Conservation (phyloP, 2,113 vertebrate genomes). For the Elgaria multicarinata region DNA sequence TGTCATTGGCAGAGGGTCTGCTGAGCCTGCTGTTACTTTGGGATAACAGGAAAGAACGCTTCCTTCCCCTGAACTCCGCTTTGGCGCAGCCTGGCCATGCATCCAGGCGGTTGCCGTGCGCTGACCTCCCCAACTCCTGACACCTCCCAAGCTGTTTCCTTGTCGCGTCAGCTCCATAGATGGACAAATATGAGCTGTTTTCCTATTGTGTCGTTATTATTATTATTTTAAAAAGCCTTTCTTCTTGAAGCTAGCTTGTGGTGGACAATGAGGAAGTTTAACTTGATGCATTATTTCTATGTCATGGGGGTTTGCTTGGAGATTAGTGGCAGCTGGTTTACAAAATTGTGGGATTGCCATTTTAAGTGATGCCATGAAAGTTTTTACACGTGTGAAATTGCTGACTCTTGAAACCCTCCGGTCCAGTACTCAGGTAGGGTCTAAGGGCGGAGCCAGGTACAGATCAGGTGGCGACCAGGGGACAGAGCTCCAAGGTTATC, state of each 20-base stretch:
- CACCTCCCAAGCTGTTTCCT: conserved; percentile 22
- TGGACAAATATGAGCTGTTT: neutral
- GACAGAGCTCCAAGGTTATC: neutral
- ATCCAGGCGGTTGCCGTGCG: conserved; percentile 30
- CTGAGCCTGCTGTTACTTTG: conserved; percentile 12
- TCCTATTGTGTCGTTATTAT: neutral
- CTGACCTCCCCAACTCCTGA: conserved; percentile 17
- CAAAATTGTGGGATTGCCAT: too few species aligned
- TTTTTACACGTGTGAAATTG: neutral
- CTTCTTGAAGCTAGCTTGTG: neutral
- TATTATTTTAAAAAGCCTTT: neutral
- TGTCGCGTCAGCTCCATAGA: neutral
- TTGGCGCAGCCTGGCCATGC: conserved; percentile 13
- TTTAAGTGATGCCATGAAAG: too few species aligned
- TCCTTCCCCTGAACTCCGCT: conserved; percentile 47
- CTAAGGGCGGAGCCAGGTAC: neutral
- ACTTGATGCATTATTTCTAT: neutral
- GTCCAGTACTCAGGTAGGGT: neutral
- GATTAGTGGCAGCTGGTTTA: too few species aligned
- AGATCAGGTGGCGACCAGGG: neutral
- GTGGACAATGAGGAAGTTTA: neutral
- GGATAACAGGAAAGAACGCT: conserved; percentile 65
- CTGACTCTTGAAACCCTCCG: neutral
- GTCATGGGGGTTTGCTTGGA: too few species aligned
- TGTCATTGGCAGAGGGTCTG: neutral